These are phyloP conservation scores for Calameuta filiformis DNA, from an alignment of 2,888 invertebrate genomes.

Conservation along the genomic window DNA sequence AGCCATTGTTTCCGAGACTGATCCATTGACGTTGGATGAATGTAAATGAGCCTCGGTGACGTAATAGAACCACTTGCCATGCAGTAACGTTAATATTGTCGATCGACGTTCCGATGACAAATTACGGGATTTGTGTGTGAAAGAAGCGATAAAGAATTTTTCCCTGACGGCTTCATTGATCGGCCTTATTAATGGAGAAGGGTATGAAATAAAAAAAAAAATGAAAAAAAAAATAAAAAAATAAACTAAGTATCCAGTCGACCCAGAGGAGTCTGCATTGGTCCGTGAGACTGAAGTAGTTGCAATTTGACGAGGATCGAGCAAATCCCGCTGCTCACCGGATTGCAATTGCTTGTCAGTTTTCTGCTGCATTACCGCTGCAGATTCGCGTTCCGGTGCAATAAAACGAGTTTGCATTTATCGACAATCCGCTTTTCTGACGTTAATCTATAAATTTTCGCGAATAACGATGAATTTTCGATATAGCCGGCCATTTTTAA, in stretches of 20 bases:
- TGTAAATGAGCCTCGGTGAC: not conserved
- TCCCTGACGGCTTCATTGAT: not conserved
- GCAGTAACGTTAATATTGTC: not conserved
- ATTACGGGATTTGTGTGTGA: not conserved
- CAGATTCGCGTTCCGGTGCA: not conserved
- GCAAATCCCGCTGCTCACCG: conserved; percentile 8
- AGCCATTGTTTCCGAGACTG: too few species aligned
- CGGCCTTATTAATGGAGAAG: not conserved
- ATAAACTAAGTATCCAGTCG: not conserved
- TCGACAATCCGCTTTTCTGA: not conserved
- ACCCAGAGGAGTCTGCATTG: not conserved
- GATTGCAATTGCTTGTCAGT: conserved; percentile 19
- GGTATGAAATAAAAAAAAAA: too few species aligned
- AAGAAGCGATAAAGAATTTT: not conserved
- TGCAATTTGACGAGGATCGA: conserved; percentile 12
- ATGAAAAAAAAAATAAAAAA: not conserved
- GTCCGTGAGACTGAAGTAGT: not conserved
- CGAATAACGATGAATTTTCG: not conserved
- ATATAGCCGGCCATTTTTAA: not conserved
- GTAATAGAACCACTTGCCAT: not conserved
- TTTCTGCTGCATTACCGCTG: conserved; percentile 12
- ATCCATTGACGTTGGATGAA: not conserved
- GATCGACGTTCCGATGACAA: not conserved
- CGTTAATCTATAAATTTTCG: not conserved
- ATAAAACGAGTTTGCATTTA: not conserved